Percentiles rank a stretch among this genome's conserved stretches.
phyloP scores from a whole-genome alignment of 2,113 vertebrate species.

The Phodopus roborovskii region DNA sequence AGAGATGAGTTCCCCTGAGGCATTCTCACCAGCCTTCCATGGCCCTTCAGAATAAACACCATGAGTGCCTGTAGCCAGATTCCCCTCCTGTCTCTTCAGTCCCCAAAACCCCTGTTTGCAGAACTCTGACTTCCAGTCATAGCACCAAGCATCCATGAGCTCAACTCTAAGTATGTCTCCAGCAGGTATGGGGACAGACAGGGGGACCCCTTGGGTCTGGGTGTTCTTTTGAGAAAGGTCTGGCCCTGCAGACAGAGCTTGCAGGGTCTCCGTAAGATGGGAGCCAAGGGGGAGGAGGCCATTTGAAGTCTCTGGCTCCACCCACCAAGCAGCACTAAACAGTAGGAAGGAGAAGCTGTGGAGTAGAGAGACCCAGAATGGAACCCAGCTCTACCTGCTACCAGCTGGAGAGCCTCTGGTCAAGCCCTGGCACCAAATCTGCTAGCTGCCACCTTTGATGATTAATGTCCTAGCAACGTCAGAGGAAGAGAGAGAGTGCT shows the following conservation, averaged over 20 bases:
- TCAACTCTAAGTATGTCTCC: not conserved
- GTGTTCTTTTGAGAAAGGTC: constrained; percentile 10
- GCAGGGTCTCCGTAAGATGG: not conserved
- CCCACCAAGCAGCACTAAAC: not conserved
- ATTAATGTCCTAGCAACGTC: not conserved
- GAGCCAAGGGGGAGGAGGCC: not conserved
- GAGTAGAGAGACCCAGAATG: not conserved
- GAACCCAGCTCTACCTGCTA: not conserved
- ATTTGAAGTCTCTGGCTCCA: not conserved
- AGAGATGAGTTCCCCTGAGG: constrained; percentile 50
- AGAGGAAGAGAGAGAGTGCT: not conserved
- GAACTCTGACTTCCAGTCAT: constrained; percentile 25
- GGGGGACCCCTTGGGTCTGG: not conserved
- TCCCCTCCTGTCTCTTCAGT: not conserved
- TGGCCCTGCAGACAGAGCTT: not conserved
- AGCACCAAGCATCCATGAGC: not conserved
- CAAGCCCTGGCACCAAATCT: not conserved
- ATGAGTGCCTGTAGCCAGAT: not conserved
- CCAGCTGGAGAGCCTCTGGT: not conserved
- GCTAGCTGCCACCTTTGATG: not conserved
- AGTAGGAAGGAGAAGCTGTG: not conserved
- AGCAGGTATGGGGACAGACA: not conserved
- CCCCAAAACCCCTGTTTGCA: not conserved
- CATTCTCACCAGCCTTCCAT: not conserved
- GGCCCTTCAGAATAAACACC: not conserved